Evolutionary conservation across 1,140 invertebrate genomes (phyloP), one percentile per base, ranked within the genome.

Genomic region (Rhyzopertha dominica): DNA sequence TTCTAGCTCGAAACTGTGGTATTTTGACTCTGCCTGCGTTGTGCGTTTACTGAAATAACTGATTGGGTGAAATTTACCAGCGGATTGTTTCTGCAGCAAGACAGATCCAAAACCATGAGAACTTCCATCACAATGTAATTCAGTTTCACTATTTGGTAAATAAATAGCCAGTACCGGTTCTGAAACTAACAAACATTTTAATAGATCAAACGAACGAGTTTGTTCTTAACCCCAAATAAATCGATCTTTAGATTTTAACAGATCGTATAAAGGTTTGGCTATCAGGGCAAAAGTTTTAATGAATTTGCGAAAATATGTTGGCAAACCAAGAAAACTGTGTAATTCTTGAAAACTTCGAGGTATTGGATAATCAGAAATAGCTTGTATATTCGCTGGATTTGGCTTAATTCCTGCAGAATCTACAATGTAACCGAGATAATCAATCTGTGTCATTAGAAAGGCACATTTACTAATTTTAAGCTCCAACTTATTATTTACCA

Each of bases 1-100:
- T n/a, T 54, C 48, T 2, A 69, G 40, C 41, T 71, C 67, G 43
- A 59, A 68, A 41, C 44, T 55, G 20, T 66, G 62, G 30, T 58
- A 67, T 44, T 51, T 52, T n/a, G 49, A 39, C 58, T 59, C 43
- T 36, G 60, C 18, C 44, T 42, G 20, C 13, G 53, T 53, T 1
- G 63, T 68, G 14, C 58, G 42, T n/a, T 57, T 30, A 40, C 58
- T 68, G 47, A 47, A 66, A 39, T 63, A 69, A 4, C 54, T 57
- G 5, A 68, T 38, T 1, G 66, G 66, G 10, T 55, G 46, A 1
- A 66, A 51, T n/a, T 36, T 40, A 5, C 45, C 14, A 43, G 52
- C 51, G 7, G 26, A 20, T 47, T 49, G 12, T 23, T 31, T 41
- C 30, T 51, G 25, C 26, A 53, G 20, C 23, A 63, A 28, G 13